These are phyloP conservation scores for Matsumurasca onukii DNA, from an alignment of 1,140 invertebrate genomes.

Conservation along the genomic window DNA sequence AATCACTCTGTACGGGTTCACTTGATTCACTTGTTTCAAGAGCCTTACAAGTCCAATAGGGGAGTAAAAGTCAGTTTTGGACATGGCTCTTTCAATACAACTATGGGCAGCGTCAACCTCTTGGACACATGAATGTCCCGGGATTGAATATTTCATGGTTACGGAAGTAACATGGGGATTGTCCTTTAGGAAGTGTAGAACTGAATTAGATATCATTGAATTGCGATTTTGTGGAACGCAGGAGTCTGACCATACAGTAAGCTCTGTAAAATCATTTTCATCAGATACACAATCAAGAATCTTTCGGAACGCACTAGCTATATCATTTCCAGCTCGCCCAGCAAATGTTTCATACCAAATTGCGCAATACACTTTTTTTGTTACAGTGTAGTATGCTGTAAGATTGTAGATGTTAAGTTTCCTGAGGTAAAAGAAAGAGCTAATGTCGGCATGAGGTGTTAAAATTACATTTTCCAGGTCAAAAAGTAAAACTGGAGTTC, in stretches of 20 bases:
- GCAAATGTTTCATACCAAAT: conserved; percentile 38
- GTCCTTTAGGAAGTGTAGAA: conserved; percentile 38
- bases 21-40: conserved; percentile 27
- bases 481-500: conserved; percentile 11
- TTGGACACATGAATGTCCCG: conserved; percentile 42
- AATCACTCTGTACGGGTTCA: conserved; percentile 33
- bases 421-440: conserved; percentile 36
- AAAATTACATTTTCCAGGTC: conserved; percentile 21
- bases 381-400: conserved; percentile 38
- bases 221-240: conserved; percentile 44
- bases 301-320: conserved; percentile 41
- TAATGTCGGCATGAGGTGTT: conserved; percentile 21
- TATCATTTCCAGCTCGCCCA: conserved; percentile 40
- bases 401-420: conserved; percentile 43
- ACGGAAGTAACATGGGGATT: conserved; percentile 36
- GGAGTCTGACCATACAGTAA: conserved; percentile 41
- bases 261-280: conserved; percentile 36
- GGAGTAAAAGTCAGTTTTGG: conserved; percentile 36
- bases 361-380: conserved; percentile 40
- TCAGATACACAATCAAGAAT: conserved; percentile 36
- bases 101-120: conserved; percentile 43
- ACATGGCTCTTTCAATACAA: conserved; percentile 40
- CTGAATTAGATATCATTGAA: conserved; percentile 40
- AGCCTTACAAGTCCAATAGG: conserved; percentile 37
- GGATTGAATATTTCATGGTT: conserved; percentile 42